Base-by-base conservation (phyloP, 2,797 vertebrate species). In the Amblyraja radiata region DNA sequence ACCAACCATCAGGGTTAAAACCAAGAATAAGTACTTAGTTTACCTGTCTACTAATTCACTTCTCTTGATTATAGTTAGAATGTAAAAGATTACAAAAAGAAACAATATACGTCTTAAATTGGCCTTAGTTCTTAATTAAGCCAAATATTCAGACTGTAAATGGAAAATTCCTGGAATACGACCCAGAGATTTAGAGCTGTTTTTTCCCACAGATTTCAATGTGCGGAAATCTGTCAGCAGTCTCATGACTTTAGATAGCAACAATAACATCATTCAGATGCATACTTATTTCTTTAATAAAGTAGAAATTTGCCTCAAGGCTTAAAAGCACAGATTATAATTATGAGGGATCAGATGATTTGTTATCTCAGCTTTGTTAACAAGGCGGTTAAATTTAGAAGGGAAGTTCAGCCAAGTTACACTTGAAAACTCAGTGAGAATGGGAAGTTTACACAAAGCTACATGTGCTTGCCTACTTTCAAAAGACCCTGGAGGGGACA, bases 211-310 rank as follows among this genome's bases (percentile, higher is more conserved):
- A 86, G 83, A 14, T 58, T 65, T 86, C 58, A 86, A 86, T 65
- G 25, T 86, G 58, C 83, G 28, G 61, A 86, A 86, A 86, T 65
- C 83, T 28, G n/a, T 63, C 83, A 63, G 63, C 83, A 86, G 6
- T 63, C 61, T n/a, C 28, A 86, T 86, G 63, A 86, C 83, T 65
- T 86, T 58, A 86, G 28, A 63, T 65, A 86, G 13, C 83, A 86
- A 13, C 14, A 32, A 84, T 54, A 58, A 84, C 23, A 54, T 61
- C 81, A 84, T 63, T 18, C 14, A 86, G 58, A 65, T 86, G 83
- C 83, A 86, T 28, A 65, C 32, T 86, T 65, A 86, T 86, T 86
- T 65, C 28, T 32, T 86, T 86, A 86, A 86, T 86, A 86, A 86
- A 86, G 83, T n/a, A 11, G 25, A 86, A 65, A 63, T 1, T 63